These are phyloP conservation scores for Drosophila dives DNA, from an alignment of 2,888 invertebrate genomes.

Conservation along the genomic window DNA sequence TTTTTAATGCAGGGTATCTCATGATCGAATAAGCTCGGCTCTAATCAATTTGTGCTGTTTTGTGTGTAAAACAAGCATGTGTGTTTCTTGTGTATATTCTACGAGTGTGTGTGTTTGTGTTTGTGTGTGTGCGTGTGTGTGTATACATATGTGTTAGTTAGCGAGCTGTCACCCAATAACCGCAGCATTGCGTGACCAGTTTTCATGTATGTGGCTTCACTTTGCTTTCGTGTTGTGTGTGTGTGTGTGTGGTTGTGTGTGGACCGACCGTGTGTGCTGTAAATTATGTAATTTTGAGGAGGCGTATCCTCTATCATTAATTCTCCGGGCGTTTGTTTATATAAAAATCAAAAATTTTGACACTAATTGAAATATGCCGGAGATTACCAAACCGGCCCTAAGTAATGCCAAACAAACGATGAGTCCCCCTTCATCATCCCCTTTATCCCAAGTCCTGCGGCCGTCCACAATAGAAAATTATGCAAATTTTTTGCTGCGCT, in stretches of 20 bases:
- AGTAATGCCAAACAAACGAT: conserved; percentile 53
- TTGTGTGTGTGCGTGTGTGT: too few species aligned
- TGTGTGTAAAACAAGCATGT: conserved; percentile 10
- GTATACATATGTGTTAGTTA: conserved; percentile 26
- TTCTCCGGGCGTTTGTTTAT: conserved; percentile 25
- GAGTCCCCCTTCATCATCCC: background rate
- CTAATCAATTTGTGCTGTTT: background rate
- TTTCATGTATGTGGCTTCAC: conserved; percentile 51
- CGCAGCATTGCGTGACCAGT: conserved; percentile 72
- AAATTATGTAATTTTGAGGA: conserved; percentile 11
- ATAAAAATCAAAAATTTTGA: conserved; percentile 69
- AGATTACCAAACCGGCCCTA: conserved; percentile 59
- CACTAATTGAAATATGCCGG: conserved; percentile 76
- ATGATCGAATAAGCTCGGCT: background rate
- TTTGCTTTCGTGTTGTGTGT: conserved; percentile 26
- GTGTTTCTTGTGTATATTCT: conserved; percentile 4
- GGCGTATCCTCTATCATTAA: conserved; percentile 10
- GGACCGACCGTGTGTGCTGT: conserved; percentile 5
- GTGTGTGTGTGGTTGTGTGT: conserved; percentile 5
- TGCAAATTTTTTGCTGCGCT: conserved; percentile 70
- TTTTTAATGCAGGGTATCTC: conserved; percentile 14
- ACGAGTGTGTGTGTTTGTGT: conserved; percentile 5
- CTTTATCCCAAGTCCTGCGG: background rate
- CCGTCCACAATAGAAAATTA: conserved; percentile 60
- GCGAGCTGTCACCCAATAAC: conserved; percentile 54